A percentile compares a stretch with the other conserved stretches of the same genome.
Evolutionary conservation across 2,113 vertebrate genomes (phyloP).

Genomic region (Phodopus roborovskii): DNA sequence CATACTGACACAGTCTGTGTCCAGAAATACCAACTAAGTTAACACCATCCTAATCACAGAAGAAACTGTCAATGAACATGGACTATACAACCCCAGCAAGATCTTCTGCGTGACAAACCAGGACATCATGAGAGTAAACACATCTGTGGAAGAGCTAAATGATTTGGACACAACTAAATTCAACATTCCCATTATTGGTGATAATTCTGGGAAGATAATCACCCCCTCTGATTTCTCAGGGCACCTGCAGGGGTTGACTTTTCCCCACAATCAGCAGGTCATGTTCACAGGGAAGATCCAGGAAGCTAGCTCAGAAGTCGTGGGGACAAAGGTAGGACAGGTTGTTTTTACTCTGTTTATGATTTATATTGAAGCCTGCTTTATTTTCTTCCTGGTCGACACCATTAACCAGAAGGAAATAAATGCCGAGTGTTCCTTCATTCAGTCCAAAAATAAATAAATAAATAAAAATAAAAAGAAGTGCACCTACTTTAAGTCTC

Average conservation of each 20-base stretch:
- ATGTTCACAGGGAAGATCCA: neutral
- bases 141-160: constrained; percentile 93
- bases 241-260: neutral
- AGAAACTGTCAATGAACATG: constrained; percentile 95
- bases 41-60: constrained; percentile 97
- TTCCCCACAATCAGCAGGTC: neutral
- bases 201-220: neutral
- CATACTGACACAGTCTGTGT: constrained; percentile 92
- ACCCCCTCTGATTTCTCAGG: neutral
- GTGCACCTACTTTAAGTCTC: constrained; percentile 92
- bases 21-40: constrained; percentile 94
- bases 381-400: constrained; percentile 86
- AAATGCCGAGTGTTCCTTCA: constrained; percentile 94
- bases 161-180: neutral
- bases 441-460: constrained; percentile 93
- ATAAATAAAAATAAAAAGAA: too few relatives aligned
- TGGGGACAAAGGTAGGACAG: neutral
- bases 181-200: neutral
- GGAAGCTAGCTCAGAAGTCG: neutral
- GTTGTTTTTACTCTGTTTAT: neutral
- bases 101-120: constrained; percentile 96
- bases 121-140: constrained; percentile 96
- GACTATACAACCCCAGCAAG: constrained; percentile 93
- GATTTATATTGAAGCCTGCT: rapidly evolving
- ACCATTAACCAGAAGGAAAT: constrained; percentile 97